phyloP scores from a whole-genome alignment of 1,140 invertebrate species.

The Nasonia giraulti region DNA sequence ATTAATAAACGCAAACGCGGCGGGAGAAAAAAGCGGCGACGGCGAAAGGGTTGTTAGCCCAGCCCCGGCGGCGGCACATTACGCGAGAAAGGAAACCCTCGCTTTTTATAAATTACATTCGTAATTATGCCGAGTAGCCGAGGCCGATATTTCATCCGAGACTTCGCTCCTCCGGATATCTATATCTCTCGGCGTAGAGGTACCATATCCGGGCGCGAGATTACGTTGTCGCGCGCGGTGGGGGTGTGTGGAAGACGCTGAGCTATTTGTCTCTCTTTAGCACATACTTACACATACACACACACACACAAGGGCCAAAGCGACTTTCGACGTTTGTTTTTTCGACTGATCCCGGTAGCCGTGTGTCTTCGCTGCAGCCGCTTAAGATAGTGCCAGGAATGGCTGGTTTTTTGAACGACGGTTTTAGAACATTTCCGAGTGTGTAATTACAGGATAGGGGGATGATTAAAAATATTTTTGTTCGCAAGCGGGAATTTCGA shows the following conservation, averaged over 20 bases:
- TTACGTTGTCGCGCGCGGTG: neutral
- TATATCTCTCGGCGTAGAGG: neutral
- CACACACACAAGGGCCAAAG: neutral
- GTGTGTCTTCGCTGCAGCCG: neutral
- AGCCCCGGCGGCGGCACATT: neutral
- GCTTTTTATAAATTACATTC: conserved; percentile 63
- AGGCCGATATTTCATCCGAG: conserved; percentile 6
- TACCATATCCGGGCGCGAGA: neutral
- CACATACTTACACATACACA: no score
- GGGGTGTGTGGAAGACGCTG: neutral
- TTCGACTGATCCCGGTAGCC: neutral
- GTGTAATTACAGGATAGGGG: neutral
- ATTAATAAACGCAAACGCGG: neutral
- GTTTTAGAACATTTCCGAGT: neutral
- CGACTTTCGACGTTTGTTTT: conserved; percentile 6
- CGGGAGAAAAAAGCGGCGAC: no score
- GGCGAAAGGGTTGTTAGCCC: conserved; percentile 2
- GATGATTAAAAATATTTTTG: neutral
- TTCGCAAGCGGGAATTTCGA: neutral
- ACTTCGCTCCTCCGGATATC: neutral
- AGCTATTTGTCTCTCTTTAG: conserved; percentile 17
- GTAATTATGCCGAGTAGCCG: conserved; percentile 57
- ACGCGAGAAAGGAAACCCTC: conserved; percentile 14
- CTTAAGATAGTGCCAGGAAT: neutral
- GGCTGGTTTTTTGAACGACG: conserved; percentile 1